phyloP scores from a whole-genome alignment of 2,888 invertebrate genomes.

The Lagria hirta region DNA sequence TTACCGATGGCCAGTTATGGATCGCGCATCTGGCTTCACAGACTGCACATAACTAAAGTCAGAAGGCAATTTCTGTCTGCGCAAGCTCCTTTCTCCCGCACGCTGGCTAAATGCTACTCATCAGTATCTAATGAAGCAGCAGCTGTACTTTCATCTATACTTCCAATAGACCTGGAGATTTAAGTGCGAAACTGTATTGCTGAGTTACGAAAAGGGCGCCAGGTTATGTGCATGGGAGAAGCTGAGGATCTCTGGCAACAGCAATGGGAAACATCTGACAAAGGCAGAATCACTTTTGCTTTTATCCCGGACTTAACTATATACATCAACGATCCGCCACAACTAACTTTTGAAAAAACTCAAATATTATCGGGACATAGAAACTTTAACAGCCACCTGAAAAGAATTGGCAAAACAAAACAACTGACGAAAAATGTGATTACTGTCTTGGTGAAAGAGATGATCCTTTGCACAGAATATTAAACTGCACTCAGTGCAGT shows the following conservation, averaged over 20 bases:
- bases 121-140: constrained; percentile 3
- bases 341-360: too few species aligned
- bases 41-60: constrained; percentile 2
- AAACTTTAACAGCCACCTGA: constrained; percentile 3
- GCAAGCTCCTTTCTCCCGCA: constrained; percentile 1
- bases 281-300: constrained; percentile 5
- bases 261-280: constrained; percentile 4
- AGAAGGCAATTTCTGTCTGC: constrained; percentile 1
- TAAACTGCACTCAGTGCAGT: not conserved
- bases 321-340: too few species aligned
- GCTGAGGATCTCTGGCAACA: constrained; percentile 7
- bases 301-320: constrained; percentile 3
- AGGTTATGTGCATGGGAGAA: not conserved
- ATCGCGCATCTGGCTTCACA: constrained; percentile 3
- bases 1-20: constrained; percentile 6
- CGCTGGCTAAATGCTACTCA: not conserved
- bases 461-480: constrained; percentile 1
- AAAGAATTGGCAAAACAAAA: constrained; percentile 4
- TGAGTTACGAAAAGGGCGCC: not conserved
- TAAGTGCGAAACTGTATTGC: not conserved
- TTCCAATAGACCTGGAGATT: constrained; percentile 8
- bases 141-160: constrained; percentile 2
- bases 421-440: not conserved
- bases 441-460: not conserved
- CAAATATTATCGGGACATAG: constrained; percentile 8